Base-by-base conservation (phyloP, 1,140 invertebrate genomes). In the Bombus picipes region DNA sequence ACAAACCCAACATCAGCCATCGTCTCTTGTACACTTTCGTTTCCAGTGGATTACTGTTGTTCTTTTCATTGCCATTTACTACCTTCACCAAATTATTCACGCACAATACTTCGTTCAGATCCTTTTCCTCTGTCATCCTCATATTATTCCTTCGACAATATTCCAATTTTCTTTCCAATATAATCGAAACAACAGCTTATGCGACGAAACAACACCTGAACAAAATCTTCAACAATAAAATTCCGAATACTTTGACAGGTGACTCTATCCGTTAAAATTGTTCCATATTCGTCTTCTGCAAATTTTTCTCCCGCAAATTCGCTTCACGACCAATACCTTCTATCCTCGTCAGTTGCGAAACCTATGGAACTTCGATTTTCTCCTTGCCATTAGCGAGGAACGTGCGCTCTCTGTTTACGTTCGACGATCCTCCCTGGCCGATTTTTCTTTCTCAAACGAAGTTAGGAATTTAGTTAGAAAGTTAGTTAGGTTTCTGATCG, bases 1-100 rank as follows among this genome's bases (percentile, higher is more conserved):
- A 97, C 4, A 97, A 89, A 0, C 86, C 43, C 6, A 97, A 89
- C 79, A 97, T 96, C 2, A 97, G 39, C 96, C 97, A 97, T 90
- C 97, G 92, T 72, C 87, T 94, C 53, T 92, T 94, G 72, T 94
- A 95, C 34, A 93, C 83, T 83, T 94, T 95, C 2, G 92, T 87
- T 34, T 86, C 57, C 34, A 89, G 47, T 3, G 37, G 39, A 34
- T 76, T n/a, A 5, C 12, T 0, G 1, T 86, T 37, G 1, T 22
- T 3, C 3, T 15, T 41, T 22, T 75, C 43, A 4, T 12, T n/a
- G 1, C 28, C 15, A 28, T 72, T 76, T 13, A 53, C 32, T 10
- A 79, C 34, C 41, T 66, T 82, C 41, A 66, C 34, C 13, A 57
- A 3, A 65, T 41, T 74, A 18, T 75, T 89, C 25, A 43, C 25